Conservation (phyloP, 1,140 invertebrate genomes). For the Sycobia sp. region DNA sequence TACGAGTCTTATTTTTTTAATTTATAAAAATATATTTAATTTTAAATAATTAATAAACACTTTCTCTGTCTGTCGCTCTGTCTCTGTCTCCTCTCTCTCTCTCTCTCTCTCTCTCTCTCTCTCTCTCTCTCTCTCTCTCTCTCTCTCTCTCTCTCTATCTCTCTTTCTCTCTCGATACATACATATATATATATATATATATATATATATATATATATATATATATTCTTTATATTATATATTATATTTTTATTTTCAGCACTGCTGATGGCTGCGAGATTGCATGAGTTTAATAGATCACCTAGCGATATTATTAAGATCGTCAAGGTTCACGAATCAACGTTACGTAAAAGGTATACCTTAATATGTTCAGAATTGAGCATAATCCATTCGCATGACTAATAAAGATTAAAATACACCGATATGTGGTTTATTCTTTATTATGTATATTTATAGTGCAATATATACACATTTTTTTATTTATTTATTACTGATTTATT, state of each 20-base stretch:
- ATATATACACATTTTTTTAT: no score
- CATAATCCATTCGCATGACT: not conserved
- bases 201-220: no score
- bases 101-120: not conserved
- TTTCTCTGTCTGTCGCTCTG: no score
- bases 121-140: no score
- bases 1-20: slow-evolving; percentile 27
- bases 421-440: no score
- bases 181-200: no score
- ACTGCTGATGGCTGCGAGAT: slow-evolving; percentile 87
- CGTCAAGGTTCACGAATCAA: slow-evolving; percentile 94
- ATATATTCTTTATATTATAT: no score
- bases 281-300: slow-evolving; percentile 90
- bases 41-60: no score
- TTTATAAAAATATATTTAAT: not conserved
- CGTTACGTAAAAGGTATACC: slow-evolving; percentile 85
- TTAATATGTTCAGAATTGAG: slow-evolving; percentile 3
- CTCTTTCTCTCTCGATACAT: no score
- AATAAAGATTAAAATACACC: not conserved
- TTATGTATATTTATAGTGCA: no score
- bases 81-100: slow-evolving; percentile 3
- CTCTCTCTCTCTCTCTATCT: no score
- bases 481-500: no score
- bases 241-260: slow-evolving; percentile 63
- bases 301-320: slow-evolving; percentile 91